Conservation (phyloP, 2,113 vertebrate species). For the Struthidea cinerea region DNA sequence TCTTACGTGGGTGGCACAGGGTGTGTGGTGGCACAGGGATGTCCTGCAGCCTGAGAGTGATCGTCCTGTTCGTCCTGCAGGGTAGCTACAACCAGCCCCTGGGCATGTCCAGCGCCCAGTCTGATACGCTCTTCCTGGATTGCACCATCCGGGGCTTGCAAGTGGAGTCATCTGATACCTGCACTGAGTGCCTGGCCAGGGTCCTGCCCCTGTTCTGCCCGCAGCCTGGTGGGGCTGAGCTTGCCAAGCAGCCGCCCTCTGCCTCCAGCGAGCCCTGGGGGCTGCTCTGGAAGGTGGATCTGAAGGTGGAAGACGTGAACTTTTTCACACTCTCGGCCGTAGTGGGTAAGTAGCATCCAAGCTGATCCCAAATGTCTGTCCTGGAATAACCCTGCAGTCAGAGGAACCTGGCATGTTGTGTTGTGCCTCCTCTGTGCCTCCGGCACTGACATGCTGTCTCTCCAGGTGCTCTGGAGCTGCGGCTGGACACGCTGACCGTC, state of each 20-base stretch:
- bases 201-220: slow-evolving; percentile 77
- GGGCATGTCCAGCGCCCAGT: slow-evolving; percentile 67
- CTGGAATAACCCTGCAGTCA: rapidly evolving
- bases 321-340: slow-evolving; percentile 87
- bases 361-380: neutral
- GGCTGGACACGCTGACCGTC: slow-evolving; percentile 81
- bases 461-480: slow-evolving; percentile 85
- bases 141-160: slow-evolving; percentile 88
- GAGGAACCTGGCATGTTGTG: neutral
- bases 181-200: slow-evolving; percentile 87
- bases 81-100: slow-evolving; percentile 86
- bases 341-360: slow-evolving; percentile 77
- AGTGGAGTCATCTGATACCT: slow-evolving; percentile 89
- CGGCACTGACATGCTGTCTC: neutral
- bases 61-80: slow-evolving; percentile 57
- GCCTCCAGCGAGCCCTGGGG: slow-evolving; percentile 35
- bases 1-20: rapidly evolving
- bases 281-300: slow-evolving; percentile 85
- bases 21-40: neutral
- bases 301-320: slow-evolving; percentile 88
- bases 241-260: neutral
- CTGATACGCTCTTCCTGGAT: slow-evolving; percentile 80
- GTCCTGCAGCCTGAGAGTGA: neutral
- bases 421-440: neutral
- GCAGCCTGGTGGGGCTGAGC: neutral